Base-by-base conservation (phyloP, 1,140 invertebrate species). In the Campodea augens region DNA sequence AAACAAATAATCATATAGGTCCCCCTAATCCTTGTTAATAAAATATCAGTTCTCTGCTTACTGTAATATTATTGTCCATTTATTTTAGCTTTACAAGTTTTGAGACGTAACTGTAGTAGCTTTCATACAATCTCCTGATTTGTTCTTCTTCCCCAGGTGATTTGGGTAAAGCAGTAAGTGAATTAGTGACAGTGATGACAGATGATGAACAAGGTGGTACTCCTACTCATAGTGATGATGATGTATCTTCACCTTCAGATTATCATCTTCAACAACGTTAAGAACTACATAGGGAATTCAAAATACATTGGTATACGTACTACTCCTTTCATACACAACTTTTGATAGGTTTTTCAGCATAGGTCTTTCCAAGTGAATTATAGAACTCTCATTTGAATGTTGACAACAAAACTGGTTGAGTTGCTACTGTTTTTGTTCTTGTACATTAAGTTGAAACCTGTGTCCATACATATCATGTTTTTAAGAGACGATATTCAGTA, bases 111-210 rank as follows among this genome's bases (percentile, higher is more conserved):
- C 25, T 39, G 21, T 38, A 27, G 27, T 24, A 7, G 37, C 13
- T 39, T 38, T 52, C 20, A 38, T 49, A 19, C 25, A 43, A 40
- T 43, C 42, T 41, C 41, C 45, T 42, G 42, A 52, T 44, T 22
- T 41, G 47, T 22, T 51, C 45, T 45, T 29, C 51, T 10, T 57
- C 68, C 67, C 5, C 63, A 74, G 82, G 79, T 59, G 82, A 88
- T 59, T 67, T 88, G 51, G 80, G 81, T 21, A 78, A 78, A 65
- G 83, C 81, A 46, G 80, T 90, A 40, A 81, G 83, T 56, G 76
- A 82, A 59, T 65, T 88, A 52, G 86, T 90, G 48, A 82, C 80
- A 44, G 81, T 84, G 27, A 88, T 91, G 73, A 83, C 78, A 41
- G 80, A 84, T 55, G 81, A 84, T 53, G 70, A 72, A 32, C 48